Evolutionary conservation across 2,888 invertebrate species (phyloP).

Genomic region (Apodemia duryi): DNA sequence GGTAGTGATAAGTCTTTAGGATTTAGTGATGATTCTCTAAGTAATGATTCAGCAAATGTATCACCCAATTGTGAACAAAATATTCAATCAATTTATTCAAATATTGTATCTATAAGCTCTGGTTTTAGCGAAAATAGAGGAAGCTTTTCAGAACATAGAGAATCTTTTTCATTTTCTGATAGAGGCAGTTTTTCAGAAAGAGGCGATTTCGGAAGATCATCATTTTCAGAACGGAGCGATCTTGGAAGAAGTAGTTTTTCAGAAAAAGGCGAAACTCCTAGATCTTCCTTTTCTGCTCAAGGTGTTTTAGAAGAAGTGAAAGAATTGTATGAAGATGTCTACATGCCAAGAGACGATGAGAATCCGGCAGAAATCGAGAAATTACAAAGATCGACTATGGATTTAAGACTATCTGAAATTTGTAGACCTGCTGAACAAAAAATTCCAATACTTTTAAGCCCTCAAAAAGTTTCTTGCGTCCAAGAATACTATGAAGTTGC

Average conservation of each 20-base stretch:
- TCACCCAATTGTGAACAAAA: slow-evolving; percentile 79
- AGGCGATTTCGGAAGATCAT: slow-evolving; percentile 64
- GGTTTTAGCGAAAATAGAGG: slow-evolving; percentile 80
- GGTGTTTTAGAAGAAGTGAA: slow-evolving; percentile 65
- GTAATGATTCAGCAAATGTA: slow-evolving; percentile 80
- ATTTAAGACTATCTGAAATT: slow-evolving; percentile 59
- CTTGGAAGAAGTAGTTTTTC: slow-evolving; percentile 66
- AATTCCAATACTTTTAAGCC: slow-evolving; percentile 62
- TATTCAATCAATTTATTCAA: slow-evolving; percentile 68
- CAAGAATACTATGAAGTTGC: slow-evolving; percentile 84
- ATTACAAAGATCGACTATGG: slow-evolving; percentile 66
- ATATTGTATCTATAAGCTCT: slow-evolving; percentile 78
- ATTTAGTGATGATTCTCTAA: slow-evolving; percentile 86
- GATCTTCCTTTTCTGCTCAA: slow-evolving; percentile 69
- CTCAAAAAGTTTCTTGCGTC: slow-evolving; percentile 60
- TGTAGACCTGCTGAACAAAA: slow-evolving; percentile 53
- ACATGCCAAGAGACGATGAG: slow-evolving; percentile 62
- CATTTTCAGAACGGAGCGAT: slow-evolving; percentile 79
- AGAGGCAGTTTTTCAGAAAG: slow-evolving; percentile 70
- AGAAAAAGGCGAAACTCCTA: slow-evolving; percentile 67
- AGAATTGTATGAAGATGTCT: slow-evolving; percentile 63
- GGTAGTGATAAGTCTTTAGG: slow-evolving; percentile 85
- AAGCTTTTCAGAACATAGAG: slow-evolving; percentile 68
- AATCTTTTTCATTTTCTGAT: slow-evolving; percentile 71
- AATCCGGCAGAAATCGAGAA: slow-evolving; percentile 60